Conservation (phyloP, 2,797 vertebrate species). For the Pachyuromys duprasi region DNA sequence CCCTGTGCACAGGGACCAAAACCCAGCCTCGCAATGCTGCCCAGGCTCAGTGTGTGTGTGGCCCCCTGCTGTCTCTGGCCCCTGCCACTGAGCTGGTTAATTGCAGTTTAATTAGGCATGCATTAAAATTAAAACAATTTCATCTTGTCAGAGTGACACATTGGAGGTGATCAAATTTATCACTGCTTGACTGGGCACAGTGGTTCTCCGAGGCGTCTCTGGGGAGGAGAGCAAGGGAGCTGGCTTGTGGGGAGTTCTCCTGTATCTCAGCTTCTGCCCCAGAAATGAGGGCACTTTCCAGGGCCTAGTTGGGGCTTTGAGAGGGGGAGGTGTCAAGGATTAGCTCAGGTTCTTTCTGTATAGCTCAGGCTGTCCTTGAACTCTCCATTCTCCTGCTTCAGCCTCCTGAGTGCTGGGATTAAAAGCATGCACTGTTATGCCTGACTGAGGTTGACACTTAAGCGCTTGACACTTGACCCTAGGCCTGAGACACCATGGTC, state of each 20-base stretch:
- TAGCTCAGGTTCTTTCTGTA: not conserved
- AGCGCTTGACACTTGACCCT: not conserved
- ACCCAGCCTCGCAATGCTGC: not conserved
- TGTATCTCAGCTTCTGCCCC: not conserved
- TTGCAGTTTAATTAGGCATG: conserved; percentile 81
- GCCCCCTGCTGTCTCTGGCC: conserved; percentile 31
- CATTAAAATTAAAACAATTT: conserved; percentile 85
- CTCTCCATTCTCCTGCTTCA: not conserved
- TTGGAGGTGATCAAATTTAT: conserved; percentile 77
- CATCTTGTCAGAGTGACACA: conserved; percentile 78
- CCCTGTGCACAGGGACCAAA: not conserved
- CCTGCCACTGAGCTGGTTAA: conserved; percentile 76
- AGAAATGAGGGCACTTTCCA: not conserved
- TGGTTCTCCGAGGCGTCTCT: conserved; percentile 64
- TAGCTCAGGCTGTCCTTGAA: not conserved
- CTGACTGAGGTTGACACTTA: not conserved
- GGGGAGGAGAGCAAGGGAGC: conserved; percentile 57
- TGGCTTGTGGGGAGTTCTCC: not conserved
- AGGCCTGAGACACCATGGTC: not conserved
- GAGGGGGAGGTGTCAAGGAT: too few relatives aligned
- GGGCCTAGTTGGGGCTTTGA: not conserved
- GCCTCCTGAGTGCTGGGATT: not conserved
- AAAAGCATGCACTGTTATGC: not conserved
- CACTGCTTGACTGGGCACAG: conserved; percentile 73
- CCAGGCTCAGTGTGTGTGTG: not conserved